Percentiles rank a stretch among this genome's conserved stretches.
These are phyloP conservation scores for Rhynchonycteris naso DNA, from an alignment of 2,797 vertebrate genomes.

Conservation along the genomic window DNA sequence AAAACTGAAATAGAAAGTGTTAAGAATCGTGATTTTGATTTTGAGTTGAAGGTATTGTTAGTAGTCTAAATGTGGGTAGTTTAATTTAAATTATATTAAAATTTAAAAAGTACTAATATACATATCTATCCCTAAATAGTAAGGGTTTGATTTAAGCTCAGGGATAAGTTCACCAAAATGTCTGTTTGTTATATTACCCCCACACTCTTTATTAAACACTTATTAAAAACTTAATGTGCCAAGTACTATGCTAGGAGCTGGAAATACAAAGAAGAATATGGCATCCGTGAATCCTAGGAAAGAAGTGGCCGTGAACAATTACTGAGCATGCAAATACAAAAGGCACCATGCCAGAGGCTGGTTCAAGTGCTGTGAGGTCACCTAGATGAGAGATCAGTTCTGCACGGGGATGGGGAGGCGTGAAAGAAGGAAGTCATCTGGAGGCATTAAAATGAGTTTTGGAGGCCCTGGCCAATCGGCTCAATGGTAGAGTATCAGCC, in stretches of 20 bases:
- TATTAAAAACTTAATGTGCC: not conserved
- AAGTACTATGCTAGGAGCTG: not conserved
- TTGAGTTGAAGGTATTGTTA: not conserved
- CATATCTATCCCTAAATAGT: not conserved
- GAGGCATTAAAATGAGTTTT: not conserved
- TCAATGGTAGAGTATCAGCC: too few relatives aligned
- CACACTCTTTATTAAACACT: not conserved
- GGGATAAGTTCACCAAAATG: not conserved
- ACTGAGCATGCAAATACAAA: not conserved
- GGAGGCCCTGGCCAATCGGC: too few relatives aligned
- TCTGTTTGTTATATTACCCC: not conserved
- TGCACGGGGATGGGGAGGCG: too few relatives aligned
- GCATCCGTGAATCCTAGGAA: not conserved
- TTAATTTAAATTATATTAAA: not conserved
- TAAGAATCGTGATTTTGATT: not conserved
- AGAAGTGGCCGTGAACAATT: accelerated
- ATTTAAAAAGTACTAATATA: not conserved
- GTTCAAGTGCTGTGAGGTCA: accelerated
- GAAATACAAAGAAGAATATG: not conserved
- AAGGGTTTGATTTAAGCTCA: not conserved
- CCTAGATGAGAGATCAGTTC: not conserved
- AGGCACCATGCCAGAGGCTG: accelerated
- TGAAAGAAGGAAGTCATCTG: not conserved
- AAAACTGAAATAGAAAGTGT: not conserved
- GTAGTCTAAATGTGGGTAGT: not conserved